Evolutionary conservation across 2,888 invertebrate species (phyloP).

Genomic region (Watsonalla binaria): DNA sequence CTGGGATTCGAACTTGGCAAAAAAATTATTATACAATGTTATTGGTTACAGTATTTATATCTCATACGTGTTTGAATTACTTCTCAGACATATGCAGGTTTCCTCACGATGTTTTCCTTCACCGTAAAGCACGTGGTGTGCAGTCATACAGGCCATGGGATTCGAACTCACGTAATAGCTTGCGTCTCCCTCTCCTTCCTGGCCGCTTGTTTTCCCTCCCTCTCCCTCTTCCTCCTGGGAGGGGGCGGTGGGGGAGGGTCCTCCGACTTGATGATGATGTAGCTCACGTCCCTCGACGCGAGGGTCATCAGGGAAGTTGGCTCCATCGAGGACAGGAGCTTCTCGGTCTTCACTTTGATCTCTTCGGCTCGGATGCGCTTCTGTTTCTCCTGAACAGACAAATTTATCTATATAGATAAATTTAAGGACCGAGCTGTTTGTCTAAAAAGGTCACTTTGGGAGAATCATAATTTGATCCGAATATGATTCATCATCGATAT

Average conservation of each 20-base stretch:
- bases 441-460: too few species aligned
- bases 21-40: too few species aligned
- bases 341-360: conserved; percentile 29
- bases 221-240: conserved; percentile 15
- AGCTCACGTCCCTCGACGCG: conserved; percentile 56
- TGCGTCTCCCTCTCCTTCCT: conserved; percentile 26
- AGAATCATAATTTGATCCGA: too few species aligned
- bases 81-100: too few species aligned
- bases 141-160: too few species aligned
- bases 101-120: too few species aligned
- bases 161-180: conserved; percentile 52
- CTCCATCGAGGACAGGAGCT: conserved; percentile 38
- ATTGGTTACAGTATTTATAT: too few species aligned
- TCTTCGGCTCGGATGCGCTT: conserved; percentile 1
- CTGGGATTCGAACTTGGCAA: too few species aligned
- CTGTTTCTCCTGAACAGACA: conserved; percentile 4
- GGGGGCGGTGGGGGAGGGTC: conserved; percentile 13
- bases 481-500: too few species aligned
- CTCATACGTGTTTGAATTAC: too few species aligned
- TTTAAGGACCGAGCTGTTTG: neutral
- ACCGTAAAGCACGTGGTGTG: too few species aligned
- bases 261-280: conserved; percentile 58
- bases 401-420: neutral
- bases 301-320: conserved; percentile 40
- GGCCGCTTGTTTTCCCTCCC: conserved; percentile 16